Base-by-base conservation (phyloP, 2,113 vertebrate species). In the Microtus oregoni region DNA sequence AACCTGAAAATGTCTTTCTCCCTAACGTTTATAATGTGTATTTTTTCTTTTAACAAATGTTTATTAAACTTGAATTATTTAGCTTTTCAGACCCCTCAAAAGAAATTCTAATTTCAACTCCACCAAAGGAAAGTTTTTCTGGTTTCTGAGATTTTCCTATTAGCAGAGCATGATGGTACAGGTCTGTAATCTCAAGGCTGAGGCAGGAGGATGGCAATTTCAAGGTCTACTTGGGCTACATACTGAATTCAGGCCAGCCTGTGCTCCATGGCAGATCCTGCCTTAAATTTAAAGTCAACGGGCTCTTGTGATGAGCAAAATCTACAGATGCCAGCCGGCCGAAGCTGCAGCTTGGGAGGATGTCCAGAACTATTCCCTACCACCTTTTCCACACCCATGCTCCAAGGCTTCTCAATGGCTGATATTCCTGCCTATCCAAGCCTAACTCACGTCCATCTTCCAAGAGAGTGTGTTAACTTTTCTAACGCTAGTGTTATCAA, bases 1-100 rank as follows among this genome's bases (percentile, higher is more conserved):
- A 67, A 6, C 17, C 7, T 30, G 13, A 96, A 90, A 8, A 85
- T 92, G n/a, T 70, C 10, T 87, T 88, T 28, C 63, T 58, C 47
- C 26, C n/a, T n/a, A 35, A 7, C 17, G 41, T 90, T 35, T 75
- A 41, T 38, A 77, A 86, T 91, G 70, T n/a, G 19, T 55, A 85
- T 58, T 75, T 78, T 24, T 93, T 86, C 22, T 83, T 47, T 32
- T 93, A 88, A 86, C n/a, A 73, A 85, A 75, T 35, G 72, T 32
- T 82, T 52, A n/a, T 50, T 22, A 89, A 65, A 52, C 10, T 90
- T 89, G 63, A 86, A 75, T 44, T 50, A 73, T n/a, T 77, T 35
- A 88, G 35, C 32, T 61, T 12, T 86, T 52, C 68, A 32, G n/a
- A 52, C 5, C 5, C 20, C 8, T 65, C 22, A 55, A 82, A 1